Conservation (phyloP, 2,113 vertebrate species). For the Indicator maculatus region DNA sequence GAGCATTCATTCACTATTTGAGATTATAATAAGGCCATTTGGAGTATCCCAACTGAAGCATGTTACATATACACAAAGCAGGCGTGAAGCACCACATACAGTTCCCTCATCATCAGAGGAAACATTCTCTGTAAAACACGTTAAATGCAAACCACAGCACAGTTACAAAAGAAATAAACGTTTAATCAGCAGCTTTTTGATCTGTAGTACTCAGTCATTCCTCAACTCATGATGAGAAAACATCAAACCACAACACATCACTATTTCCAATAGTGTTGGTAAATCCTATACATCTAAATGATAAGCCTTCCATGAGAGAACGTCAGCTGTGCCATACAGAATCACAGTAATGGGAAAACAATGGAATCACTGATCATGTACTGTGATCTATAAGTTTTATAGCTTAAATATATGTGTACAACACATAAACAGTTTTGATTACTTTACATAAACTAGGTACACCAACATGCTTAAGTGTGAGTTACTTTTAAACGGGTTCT, state of each 20-base stretch:
- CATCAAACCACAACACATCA: neutral
- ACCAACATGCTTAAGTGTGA: neutral
- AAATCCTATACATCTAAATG: neutral
- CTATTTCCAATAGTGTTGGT: neutral
- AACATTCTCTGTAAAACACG: neutral
- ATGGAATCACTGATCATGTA: neutral
- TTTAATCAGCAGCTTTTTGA: neutral
- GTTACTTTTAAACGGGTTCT: neutral
- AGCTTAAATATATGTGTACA: neutral
- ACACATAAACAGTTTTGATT: neutral
- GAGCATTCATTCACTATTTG: neutral
- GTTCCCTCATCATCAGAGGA: neutral
- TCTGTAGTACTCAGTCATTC: neutral
- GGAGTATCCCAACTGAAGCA: neutral
- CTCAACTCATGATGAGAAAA: neutral
- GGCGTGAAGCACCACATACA: neutral
- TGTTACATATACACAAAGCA: neutral
- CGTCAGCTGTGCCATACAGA: neutral
- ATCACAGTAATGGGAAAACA: neutral
- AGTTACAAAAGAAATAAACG: neutral
- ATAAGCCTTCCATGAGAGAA: neutral
- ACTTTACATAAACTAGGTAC: neutral
- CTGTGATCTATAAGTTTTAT: neutral
- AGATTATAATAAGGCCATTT: neutral
- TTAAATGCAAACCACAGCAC: neutral